Conservation (phyloP, 2,797 vertebrate species). For the Melanotaenia boesemani region DNA sequence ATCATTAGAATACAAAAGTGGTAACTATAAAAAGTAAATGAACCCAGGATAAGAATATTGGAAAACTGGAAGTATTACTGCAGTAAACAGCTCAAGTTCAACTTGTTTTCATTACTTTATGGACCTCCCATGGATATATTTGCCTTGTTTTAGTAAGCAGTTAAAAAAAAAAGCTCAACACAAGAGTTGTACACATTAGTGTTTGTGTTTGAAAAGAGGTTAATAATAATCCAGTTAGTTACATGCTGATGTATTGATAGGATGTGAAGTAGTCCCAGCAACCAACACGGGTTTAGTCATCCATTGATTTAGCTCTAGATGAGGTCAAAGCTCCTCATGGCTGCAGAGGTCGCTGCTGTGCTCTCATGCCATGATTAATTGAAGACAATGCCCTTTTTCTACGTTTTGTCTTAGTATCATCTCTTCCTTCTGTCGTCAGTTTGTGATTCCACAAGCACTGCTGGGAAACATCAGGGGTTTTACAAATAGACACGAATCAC, state of each 20-base stretch:
- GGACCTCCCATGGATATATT: not conserved
- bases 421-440: not conserved
- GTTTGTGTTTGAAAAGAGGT: conserved; percentile 12
- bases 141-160: not conserved
- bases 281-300: conserved; percentile 13
- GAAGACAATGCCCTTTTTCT: not conserved
- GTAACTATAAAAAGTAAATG: not conserved
- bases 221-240: conserved; percentile 9
- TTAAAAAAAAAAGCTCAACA: not conserved
- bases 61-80: not conserved
- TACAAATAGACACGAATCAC: not conserved
- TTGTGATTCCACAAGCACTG: not conserved
- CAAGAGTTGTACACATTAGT: not conserved
- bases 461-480: not conserved
- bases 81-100: not conserved
- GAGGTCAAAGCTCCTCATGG: not conserved
- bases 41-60: not conserved
- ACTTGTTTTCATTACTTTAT: not conserved
- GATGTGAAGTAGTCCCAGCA: conserved; percentile 7
- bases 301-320: conserved; percentile 32
- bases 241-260: conserved; percentile 17
- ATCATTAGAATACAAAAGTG: not conserved
- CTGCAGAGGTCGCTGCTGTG: not conserved
- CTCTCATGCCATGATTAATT: conserved; percentile 16
- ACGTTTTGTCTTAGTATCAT: conserved; percentile 13